Evolutionary conservation across 2,797 vertebrate species (phyloP), one percentile per base, ranked within the genome.

Genomic region (Perodicticus potto): DNA sequence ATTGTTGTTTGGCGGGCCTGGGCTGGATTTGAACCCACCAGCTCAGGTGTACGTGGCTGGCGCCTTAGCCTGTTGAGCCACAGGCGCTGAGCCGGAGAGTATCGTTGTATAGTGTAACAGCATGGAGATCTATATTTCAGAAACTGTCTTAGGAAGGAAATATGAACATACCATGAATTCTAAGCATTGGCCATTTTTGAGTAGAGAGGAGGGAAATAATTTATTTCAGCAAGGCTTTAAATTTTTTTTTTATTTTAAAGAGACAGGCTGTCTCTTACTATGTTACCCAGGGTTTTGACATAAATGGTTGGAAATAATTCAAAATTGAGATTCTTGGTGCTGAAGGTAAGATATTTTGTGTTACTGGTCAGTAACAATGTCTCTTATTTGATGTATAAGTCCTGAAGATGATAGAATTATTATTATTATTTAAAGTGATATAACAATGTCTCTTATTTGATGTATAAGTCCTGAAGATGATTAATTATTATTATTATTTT

Each of bases 301-400:
- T 22, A 73, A 80, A 74, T 86, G 19, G 13, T 76, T 81, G 59
- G 65, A 93, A 96, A 55, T 83, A 70, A 70, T 65, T 90, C 2
- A 78, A 72, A 80, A 83, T 72, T 37, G 82, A 83, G 45, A 72
- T n/a, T 34, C 8, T 2, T 63, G 20, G 69, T 89, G 61, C 69
- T 63, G 5, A 83, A 70, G 4, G 57, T 73, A 53, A 61, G 40
- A 22, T 70, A 83, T 55, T 87, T 72, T 78, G 23, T 77, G 4
- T 91, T 70, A 69, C 43, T 70, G 45, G 19, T 78, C 70, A 93
- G 40, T 73, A 65, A 59, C 37, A 65, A 45, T 73, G 12, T 95
- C 53, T 86, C 69, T 86, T 72, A 49, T 25, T 94, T 70, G 43
- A 80, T 7, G 61, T 45, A 43, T n/a, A 59, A 80, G 13, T 89